Evolutionary conservation across 2,888 invertebrate species (phyloP).

Genomic region (Diaperis boleti): DNA sequence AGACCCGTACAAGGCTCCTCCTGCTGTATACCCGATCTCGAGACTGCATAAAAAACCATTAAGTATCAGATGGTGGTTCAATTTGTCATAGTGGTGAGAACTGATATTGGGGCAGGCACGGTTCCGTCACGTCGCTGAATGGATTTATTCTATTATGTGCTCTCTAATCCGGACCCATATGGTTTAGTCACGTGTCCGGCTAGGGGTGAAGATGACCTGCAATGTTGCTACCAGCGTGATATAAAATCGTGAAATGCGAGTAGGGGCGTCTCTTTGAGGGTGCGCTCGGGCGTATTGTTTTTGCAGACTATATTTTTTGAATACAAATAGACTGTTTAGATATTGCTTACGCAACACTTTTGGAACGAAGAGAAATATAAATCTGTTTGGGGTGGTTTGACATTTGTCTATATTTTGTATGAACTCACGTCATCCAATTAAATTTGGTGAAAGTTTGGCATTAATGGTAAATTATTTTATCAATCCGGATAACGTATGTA

Average conservation of each 20-base stretch:
- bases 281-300: too few species aligned
- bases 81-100: conserved; percentile 24
- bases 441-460: too few species aligned
- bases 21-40: neutral
- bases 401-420: too few species aligned
- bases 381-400: too few species aligned
- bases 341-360: too few species aligned
- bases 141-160: conserved; percentile 15
- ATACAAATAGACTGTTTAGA: too few species aligned
- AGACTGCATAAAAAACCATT: conserved; percentile 3
- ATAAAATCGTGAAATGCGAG: neutral
- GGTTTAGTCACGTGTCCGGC: conserved; percentile 19
- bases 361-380: too few species aligned
- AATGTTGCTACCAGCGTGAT: neutral
- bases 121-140: conserved; percentile 14
- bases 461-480: too few species aligned
- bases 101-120: conserved; percentile 14
- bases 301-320: too few species aligned
- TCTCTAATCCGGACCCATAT: conserved; percentile 13
- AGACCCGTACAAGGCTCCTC: neutral
- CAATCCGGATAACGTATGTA: too few species aligned
- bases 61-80: conserved; percentile 9
- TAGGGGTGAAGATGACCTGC: conserved; percentile 19
- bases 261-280: too few species aligned
- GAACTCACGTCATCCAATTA: too few species aligned